Conservation (phyloP, 1,140 invertebrate species). For the Nasonia giraulti region DNA sequence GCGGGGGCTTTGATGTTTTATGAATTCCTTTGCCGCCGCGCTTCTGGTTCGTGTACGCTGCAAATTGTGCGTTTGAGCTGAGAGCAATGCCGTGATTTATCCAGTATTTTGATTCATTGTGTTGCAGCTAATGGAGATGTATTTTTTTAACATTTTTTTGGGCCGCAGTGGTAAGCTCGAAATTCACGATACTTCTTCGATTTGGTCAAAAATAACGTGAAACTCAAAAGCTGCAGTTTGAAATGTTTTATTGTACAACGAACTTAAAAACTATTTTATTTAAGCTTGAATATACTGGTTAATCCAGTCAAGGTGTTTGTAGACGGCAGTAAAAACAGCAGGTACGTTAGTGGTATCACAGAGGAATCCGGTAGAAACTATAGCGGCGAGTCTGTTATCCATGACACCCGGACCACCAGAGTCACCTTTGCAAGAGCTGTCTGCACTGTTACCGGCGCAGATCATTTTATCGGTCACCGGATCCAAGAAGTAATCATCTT, state of each 20-base stretch:
- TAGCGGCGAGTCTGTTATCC: background rate
- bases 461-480: constrained; percentile 14
- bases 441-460: background rate
- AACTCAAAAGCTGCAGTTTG: too few relatives aligned
- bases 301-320: constrained; percentile 7
- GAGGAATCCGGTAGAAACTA: background rate
- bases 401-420: constrained; percentile 23
- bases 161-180: too few relatives aligned
- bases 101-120: too few relatives aligned
- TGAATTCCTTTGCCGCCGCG: background rate
- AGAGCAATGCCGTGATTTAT: background rate
- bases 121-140: too few relatives aligned
- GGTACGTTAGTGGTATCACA: background rate
- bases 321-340: background rate
- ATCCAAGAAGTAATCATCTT: background rate
- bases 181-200: too few relatives aligned
- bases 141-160: too few relatives aligned
- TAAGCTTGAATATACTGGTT: background rate
- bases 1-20: background rate
- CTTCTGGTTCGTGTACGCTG: too few relatives aligned
- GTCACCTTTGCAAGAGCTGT: constrained; percentile 11
- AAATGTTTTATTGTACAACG: too few relatives aligned
- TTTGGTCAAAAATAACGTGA: too few relatives aligned
- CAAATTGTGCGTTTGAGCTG: too few relatives aligned
- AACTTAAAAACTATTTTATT: background rate